Base-by-base conservation (phyloP, 1,140 invertebrate genomes). In the Polypedilum pembai region DNA sequence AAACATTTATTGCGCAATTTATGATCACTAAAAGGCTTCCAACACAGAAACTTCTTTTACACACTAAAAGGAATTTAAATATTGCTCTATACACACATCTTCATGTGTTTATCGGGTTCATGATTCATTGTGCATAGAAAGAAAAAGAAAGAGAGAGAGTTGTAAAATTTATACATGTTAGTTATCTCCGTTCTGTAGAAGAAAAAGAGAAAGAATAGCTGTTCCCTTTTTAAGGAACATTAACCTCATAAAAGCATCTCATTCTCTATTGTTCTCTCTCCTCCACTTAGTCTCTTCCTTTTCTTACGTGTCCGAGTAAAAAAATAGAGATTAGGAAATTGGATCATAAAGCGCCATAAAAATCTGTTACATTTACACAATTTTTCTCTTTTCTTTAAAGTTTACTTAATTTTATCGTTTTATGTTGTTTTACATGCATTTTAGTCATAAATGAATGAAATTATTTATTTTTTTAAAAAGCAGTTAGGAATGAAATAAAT, bases 301-400 rank as follows among this genome's bases (percentile, higher is more conserved):
- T 56, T 56, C 24, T 56, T 56, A 15, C n/a, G 45, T 56, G 45
- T 56, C 45, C 45, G 45, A 56, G 24, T 33, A 33, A 1, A 33
- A 33, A 33, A 33, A n/a, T 7, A 21, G 18, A 18, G 65, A 69
- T 69, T 69, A 69, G 65, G 17, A 69, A 69, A 69, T 69, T 69
- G 65, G 65, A 69, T 69, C 65, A 69, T 69, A 69, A 69, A 69
- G 65, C 20, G 63, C 20, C 65, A 21, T 69, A 69, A 69, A 69
- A 69, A 69, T 69, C 65, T 69, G 65, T 69, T 69, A 69, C 65
- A 69, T 21, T 69, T 69, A 69, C 65, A 69, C 45, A 56, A 56
- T 4, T 15, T 56, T 56, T 56, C n/a, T 15, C n/a, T 56, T 56
- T n/a, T 15, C 12, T 56, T 12, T 3, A 33, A 33, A 5, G 1